Conservation (phyloP, 2,888 invertebrate species). For the Synanthedon myopaeformis region DNA sequence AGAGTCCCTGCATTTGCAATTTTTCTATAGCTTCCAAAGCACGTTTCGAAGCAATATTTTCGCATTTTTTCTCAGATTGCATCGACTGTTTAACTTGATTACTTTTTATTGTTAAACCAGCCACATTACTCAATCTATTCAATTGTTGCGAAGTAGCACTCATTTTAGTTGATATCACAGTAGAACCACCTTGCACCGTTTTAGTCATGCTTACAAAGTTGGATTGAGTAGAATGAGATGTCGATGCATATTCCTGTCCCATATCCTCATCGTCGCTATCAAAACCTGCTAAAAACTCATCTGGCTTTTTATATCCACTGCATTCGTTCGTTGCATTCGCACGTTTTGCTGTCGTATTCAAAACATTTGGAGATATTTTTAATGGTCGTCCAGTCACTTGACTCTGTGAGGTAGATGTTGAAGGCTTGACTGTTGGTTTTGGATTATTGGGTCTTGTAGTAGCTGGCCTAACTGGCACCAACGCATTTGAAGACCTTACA, state of each 20-base stretch:
- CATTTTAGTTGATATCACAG: constrained; percentile 38
- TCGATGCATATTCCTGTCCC: constrained; percentile 27
- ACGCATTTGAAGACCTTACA: constrained; percentile 26
- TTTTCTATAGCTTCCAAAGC: constrained; percentile 56
- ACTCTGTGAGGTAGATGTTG: constrained; percentile 12
- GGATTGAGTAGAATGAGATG: constrained; percentile 34
- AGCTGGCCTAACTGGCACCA: constrained; percentile 28
- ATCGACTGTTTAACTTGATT: constrained; percentile 37
- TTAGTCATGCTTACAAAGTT: constrained; percentile 40
- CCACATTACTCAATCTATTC: constrained; percentile 35
- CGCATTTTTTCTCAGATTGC: constrained; percentile 39
- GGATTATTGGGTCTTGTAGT: constrained; percentile 24
- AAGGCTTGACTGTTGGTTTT: constrained; percentile 18
- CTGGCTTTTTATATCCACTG: constrained; percentile 49
- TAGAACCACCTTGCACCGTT: constrained; percentile 35
- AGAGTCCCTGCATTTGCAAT: constrained; percentile 52
- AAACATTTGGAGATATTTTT: constrained; percentile 39
- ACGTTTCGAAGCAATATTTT: constrained; percentile 33
- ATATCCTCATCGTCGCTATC: constrained; percentile 24
- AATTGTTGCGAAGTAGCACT: constrained; percentile 40
- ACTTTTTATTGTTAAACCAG: constrained; percentile 45
- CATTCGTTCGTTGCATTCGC: constrained; percentile 22
- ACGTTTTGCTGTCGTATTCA: constrained; percentile 27
- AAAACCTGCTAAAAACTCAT: constrained; percentile 38
- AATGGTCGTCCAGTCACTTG: constrained; percentile 26